A percentile compares a stretch with the other conserved stretches of the same genome.
phyloP scores from a whole-genome alignment of 2,797 vertebrate species.

The Galagoides demidoff region DNA sequence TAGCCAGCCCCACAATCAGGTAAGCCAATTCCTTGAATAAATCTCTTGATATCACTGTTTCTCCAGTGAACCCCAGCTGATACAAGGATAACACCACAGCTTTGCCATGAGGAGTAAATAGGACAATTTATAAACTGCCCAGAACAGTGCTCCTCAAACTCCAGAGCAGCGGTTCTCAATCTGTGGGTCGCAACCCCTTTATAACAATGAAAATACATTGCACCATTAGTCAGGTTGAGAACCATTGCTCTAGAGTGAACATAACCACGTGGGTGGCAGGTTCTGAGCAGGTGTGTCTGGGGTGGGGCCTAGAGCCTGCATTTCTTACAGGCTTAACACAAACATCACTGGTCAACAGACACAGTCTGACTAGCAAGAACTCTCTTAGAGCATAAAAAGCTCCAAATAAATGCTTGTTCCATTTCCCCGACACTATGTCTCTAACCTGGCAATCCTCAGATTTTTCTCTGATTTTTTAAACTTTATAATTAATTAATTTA shows the following conservation, averaged over 20 bases:
- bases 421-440: neutral
- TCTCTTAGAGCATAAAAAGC: neutral
- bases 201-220: no score
- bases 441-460: neutral
- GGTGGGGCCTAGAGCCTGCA: neutral
- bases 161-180: no score
- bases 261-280: neutral
- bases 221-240: no score
- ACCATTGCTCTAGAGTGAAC: neutral
- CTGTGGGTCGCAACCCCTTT: no score
- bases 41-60: slow-evolving; percentile 7
- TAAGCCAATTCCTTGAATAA: neutral
- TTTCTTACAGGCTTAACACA: neutral
- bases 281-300: neutral
- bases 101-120: neutral
- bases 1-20: neutral
- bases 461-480: neutral
- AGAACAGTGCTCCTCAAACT: neutral
- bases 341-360: neutral
- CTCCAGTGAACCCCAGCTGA: neutral
- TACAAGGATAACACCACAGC: neutral
- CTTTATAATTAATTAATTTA: slow-evolving; percentile 22
- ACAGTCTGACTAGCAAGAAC: neutral
- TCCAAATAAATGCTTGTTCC: neutral
- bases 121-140: neutral